These are phyloP conservation scores for Zaprionus kolodkinae DNA, from an alignment of 1,140 invertebrate genomes.

Conservation along the genomic window DNA sequence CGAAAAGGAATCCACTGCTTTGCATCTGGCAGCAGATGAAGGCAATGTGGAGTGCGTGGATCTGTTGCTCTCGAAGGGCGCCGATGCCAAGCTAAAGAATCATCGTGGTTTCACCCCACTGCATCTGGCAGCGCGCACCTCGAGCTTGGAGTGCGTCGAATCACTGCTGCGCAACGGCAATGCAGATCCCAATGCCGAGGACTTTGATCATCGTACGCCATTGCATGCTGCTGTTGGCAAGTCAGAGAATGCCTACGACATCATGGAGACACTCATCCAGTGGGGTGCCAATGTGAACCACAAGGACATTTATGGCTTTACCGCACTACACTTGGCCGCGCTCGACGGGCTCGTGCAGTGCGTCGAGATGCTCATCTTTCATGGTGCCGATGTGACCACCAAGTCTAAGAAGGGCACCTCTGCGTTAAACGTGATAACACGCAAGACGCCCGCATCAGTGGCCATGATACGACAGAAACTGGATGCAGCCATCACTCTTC, in stretches of 20 bases:
- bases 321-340: slow-evolving; percentile 94
- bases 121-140: slow-evolving; percentile 90
- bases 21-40: slow-evolving; percentile 92
- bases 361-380: slow-evolving; percentile 91
- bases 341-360: slow-evolving; percentile 93
- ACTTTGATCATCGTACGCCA: slow-evolving; percentile 91
- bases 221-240: slow-evolving; percentile 92
- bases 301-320: slow-evolving; percentile 95
- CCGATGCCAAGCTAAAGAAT: slow-evolving; percentile 89
- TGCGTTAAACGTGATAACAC: slow-evolving; percentile 91
- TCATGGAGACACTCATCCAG: slow-evolving; percentile 89
- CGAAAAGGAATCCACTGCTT: slow-evolving; percentile 89
- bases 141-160: slow-evolving; percentile 91
- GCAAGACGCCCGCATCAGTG: slow-evolving; percentile 92
- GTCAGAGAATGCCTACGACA: slow-evolving; percentile 89
- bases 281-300: slow-evolving; percentile 93
- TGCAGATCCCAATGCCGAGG: slow-evolving; percentile 90
- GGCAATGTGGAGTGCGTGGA: slow-evolving; percentile 90
- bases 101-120: slow-evolving; percentile 91
- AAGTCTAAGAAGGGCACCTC: slow-evolving; percentile 93
- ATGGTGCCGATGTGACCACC: slow-evolving; percentile 93
- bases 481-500: slow-evolving; percentile 90
- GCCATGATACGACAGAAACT: slow-evolving; percentile 91
- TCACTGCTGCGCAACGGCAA: slow-evolving; percentile 89
- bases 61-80: slow-evolving; percentile 89